These are phyloP conservation scores for Sanderia malayensis DNA, from an alignment of 30 jellyfish, hydroid and myxozoan genomes.

Conservation along the genomic window DNA sequence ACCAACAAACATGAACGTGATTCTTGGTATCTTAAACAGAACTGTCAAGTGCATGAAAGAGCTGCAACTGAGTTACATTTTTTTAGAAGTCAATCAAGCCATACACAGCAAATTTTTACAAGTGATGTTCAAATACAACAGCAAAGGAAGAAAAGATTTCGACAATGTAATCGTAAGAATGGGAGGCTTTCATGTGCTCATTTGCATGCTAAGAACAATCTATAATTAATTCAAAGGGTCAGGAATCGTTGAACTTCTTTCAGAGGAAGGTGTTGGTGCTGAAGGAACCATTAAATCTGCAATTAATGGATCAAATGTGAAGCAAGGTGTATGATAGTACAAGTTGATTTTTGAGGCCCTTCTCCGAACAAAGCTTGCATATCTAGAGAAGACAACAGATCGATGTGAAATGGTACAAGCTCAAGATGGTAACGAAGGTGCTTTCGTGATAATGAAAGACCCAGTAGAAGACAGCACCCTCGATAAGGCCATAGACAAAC, in stretches of 20 bases:
- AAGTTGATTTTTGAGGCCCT: constrained; percentile 41
- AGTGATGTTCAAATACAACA: constrained; percentile 10
- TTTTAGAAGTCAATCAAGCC: constrained; percentile 46
- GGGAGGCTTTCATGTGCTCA: constrained; percentile 46
- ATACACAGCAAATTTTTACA: constrained; percentile 27
- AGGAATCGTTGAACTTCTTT: constrained; percentile 1
- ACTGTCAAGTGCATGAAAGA: constrained; percentile 26
- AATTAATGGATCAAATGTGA: constrained; percentile 29
- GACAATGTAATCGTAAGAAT: constrained; percentile 30
- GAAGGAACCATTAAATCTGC: constrained; percentile 43
- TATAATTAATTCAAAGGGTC: constrained; percentile 32
- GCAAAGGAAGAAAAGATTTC: constrained; percentile 15
- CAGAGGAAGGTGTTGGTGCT: constrained; percentile 49
- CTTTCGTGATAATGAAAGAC: constrained; percentile 13
- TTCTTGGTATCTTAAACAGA: constrained; percentile 27
- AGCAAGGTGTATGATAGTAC: constrained; percentile 30
- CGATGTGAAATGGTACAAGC: constrained; percentile 1
- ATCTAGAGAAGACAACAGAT: constrained; percentile 14
- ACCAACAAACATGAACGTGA: constrained; percentile 47
- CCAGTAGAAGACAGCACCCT: constrained; percentile 7
- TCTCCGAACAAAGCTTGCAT: constrained; percentile 24
- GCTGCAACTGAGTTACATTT: constrained; percentile 11
- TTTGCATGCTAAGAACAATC: constrained; percentile 32
- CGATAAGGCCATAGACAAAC: constrained; percentile 1
- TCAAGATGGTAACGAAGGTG: constrained; percentile 2